Conservation (phyloP, 2,888 invertebrate species). For the Axea sp. region DNA sequence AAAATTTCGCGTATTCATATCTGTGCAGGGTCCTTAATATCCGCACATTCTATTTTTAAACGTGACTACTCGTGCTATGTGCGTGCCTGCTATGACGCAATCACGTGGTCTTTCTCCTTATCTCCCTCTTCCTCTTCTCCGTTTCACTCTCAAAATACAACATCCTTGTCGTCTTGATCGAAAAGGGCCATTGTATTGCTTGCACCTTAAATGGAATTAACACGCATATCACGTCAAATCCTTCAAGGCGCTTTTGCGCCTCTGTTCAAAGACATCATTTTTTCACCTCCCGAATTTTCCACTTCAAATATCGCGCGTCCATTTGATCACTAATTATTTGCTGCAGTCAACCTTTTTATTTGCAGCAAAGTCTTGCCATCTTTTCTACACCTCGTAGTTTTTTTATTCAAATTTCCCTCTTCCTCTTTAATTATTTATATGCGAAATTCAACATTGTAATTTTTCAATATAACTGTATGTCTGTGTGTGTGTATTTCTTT, state of each 20-base stretch:
- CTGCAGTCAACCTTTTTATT: too few species aligned
- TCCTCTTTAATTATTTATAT: too few species aligned
- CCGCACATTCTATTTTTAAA: slow-evolving; percentile 77
- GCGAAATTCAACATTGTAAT: too few species aligned
- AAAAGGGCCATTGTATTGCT: slow-evolving; percentile 65
- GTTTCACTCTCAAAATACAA: slow-evolving; percentile 49
- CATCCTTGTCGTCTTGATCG: slow-evolving; percentile 60
- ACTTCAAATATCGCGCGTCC: too few species aligned
- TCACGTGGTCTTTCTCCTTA: slow-evolving; percentile 74
- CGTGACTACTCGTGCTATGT: slow-evolving; percentile 74
- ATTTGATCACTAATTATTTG: too few species aligned
- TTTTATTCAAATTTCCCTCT: too few species aligned
- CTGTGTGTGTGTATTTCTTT: too few species aligned
- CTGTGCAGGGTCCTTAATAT: slow-evolving; percentile 72
- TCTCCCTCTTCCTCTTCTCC: slow-evolving; percentile 52
- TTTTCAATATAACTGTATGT: too few species aligned
- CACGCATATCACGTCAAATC: slow-evolving; percentile 64
- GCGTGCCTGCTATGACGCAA: slow-evolving; percentile 74
- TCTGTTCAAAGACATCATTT: too few species aligned
- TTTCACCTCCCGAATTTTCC: too few species aligned
- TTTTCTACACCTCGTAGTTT: too few species aligned
- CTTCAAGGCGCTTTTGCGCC: slow-evolving; percentile 46
- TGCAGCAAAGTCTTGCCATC: too few species aligned
- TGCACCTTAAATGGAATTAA: slow-evolving; percentile 69
- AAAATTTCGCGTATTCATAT: slow-evolving; percentile 54